Base-by-base conservation (phyloP, 2,113 vertebrate species). In the Spilogale gracilis region DNA sequence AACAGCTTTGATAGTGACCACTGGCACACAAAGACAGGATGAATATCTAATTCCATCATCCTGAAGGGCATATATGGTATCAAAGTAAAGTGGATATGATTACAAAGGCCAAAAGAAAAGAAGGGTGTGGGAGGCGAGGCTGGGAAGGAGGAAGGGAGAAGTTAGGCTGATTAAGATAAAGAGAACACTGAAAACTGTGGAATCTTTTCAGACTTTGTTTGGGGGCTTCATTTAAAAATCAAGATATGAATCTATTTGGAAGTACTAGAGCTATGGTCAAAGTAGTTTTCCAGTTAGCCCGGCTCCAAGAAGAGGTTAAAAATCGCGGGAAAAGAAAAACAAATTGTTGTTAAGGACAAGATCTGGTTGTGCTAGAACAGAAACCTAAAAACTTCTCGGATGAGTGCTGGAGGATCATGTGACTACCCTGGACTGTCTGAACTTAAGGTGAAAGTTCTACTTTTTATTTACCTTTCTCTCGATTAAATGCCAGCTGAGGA, bases 251-350 rank as follows among this genome's bases (percentile, higher is more conserved):
- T 88, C 76, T 93, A 94, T 87, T 95, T 74, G 30, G 38, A 95
- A 95, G 74, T 84, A 85, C 76, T 85, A 92, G 84, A 96, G 69
- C 90, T 90, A 73, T 3, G 50, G 89, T 76, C 90, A 50, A 58
- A 85, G 63, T 10, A 32, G 81, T 71, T 97, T 97, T 84, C 91
- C 94, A 97, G 65, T 88, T 94, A 94, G 94, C 43, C 52, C 48
- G 95, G 82, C 56, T 95, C 50, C 17, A 80, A 92, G 93, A 48
- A 95, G 32, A 95, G 52, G 48, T 32, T 73, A 54, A 93, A 88
- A 93, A 88, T 43, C 32, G 23, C 48, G 81, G 38, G 43, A 63
- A 87, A 94, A 94, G n/a, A 32, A 86, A 58, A 80, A 45, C 23
- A 78, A 94, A 84, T 3, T n/a, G 73, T 50, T 67, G 76, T 58